Evolutionary conservation across 1,140 invertebrate genomes (phyloP), one percentile per base, ranked within the genome.

Genomic region (Camponotus floridanus): DNA sequence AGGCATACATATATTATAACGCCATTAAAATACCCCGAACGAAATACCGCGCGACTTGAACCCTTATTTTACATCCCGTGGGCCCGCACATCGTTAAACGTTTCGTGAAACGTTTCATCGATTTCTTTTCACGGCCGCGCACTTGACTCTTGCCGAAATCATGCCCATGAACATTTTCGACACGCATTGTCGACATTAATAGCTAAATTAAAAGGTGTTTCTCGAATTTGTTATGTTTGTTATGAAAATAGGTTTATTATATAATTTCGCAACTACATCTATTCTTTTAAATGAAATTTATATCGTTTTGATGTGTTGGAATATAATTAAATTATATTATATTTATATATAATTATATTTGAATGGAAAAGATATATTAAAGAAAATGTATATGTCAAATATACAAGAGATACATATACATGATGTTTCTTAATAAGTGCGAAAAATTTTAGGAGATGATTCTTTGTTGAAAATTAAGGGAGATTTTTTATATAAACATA

Each of bases 1-100:
- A 93, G 94, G 92, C 92, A 94, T 94, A 94, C 93, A 93, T 94
- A 94, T 92, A 94, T 94, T 94, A 94, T 94, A 94, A 94, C 93
- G 92, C 92, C 92, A 94, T 94, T 94, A 94, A 94, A 94, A 94
- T 94, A 91, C 90, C 88, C 90, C 84, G 89, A 88, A 87, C 87
- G 78, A 87, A 93, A 92, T 88, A 87, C 81, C 76, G 71, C 62
- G 71, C 73, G 79, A 86, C 78, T 87, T 83, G 85, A 85, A 90
- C 87, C 88, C 89, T 81, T 90, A 90, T 90, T 90, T 90, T 90
- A 90, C 85, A 70, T 89, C 79, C 86, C 71, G 71, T 42, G 84
- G 85, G 76, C 88, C 70, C 76, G 89, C 88, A 85, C 80, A 57
- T 91, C 88, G 88, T 92, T 92, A 92, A 92, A 88, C 59, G 76